A percentile compares a stretch with the other conserved stretches of the same genome.
phyloP scores from a whole-genome alignment of 2,797 vertebrate species.

The Sus cebifrons region DNA sequence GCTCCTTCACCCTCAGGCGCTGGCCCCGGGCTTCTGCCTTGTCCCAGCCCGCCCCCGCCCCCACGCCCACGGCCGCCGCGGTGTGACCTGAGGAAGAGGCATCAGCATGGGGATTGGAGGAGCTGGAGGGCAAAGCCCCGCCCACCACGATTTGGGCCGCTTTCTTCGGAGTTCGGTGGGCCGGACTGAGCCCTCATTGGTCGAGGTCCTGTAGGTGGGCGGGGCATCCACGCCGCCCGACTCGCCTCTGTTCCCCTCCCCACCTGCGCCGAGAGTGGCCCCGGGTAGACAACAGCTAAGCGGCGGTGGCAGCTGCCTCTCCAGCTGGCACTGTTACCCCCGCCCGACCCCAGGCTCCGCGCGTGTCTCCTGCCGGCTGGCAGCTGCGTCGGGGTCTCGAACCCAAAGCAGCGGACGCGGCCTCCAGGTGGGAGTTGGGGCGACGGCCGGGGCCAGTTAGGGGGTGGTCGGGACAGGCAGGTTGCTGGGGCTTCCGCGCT shows the following conservation, averaged over 20 bases:
- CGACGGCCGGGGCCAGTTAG: not conserved
- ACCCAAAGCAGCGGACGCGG: constrained; percentile 26
- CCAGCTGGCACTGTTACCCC: constrained; percentile 72
- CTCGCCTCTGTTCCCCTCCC: not conserved
- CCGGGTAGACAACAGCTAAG: constrained; percentile 74
- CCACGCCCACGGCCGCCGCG: not conserved
- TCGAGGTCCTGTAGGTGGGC: constrained; percentile 52
- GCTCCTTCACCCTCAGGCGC: not conserved
- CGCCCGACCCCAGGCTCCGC: constrained; percentile 48
- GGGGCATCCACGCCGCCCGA: not conserved
- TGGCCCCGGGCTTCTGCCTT: not conserved
- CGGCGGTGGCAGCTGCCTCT: constrained; percentile 64
- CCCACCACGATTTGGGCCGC: constrained; percentile 53
- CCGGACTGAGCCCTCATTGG: constrained; percentile 73
- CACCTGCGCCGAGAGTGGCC: constrained; percentile 56
- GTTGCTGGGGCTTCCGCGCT: not conserved
- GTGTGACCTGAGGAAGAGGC: constrained; percentile 65
- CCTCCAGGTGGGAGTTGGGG: constrained; percentile 77
- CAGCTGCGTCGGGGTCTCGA: not conserved
- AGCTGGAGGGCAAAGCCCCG: constrained; percentile 28
- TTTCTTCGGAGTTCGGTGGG: constrained; percentile 57
- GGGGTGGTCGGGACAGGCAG: not conserved
- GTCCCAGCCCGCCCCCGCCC: not conserved
- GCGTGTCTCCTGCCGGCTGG: constrained; percentile 3
- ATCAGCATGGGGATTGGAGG: not conserved